Evolutionary conservation across 35 echinoderm and acorn worm genomes (phyloP).

Genomic region (Holothuria glaberrima): DNA sequence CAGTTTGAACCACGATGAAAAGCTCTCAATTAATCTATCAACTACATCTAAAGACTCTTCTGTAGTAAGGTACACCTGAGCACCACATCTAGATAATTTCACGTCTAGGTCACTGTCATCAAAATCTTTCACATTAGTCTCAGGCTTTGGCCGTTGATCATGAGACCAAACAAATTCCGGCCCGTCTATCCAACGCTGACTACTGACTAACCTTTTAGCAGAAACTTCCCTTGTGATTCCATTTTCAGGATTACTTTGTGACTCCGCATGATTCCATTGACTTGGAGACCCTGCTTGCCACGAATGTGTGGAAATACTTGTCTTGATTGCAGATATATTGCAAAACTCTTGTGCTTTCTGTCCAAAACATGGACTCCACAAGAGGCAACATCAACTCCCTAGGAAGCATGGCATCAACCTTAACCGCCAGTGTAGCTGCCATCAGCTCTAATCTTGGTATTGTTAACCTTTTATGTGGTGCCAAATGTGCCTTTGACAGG

Average conservation of each 20-base stretch:
- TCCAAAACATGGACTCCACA: slow-evolving; percentile 18
- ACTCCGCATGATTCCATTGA: slow-evolving; percentile 58
- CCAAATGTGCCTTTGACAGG: slow-evolving; percentile 47
- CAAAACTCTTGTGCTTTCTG: slow-evolving; percentile 62
- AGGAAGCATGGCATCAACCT: slow-evolving; percentile 10
- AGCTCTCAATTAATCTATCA: too few species aligned
- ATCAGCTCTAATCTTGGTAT: slow-evolving; percentile 75
- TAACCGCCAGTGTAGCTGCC: slow-evolving; percentile 55
- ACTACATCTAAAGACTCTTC: not conserved
- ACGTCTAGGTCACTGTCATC: not conserved
- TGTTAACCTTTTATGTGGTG: slow-evolving; percentile 58
- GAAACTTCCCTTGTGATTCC: slow-evolving; percentile 36
- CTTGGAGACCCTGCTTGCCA: slow-evolving; percentile 50
- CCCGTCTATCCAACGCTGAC: slow-evolving; percentile 37
- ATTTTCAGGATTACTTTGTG: slow-evolving; percentile 61
- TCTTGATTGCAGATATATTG: slow-evolving; percentile 61
- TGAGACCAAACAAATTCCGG: slow-evolving; percentile 51
- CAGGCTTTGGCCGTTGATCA: not conserved
- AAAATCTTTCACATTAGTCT: not conserved
- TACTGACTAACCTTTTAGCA: slow-evolving; percentile 16
- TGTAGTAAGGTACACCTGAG: not conserved
- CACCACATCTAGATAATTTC: not conserved
- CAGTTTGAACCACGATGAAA: not conserved
- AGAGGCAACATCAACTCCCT: slow-evolving; percentile 45
- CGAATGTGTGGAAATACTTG: slow-evolving; percentile 63